Conservation (phyloP, 2,888 invertebrate species). For the Parelbella ahira region DNA sequence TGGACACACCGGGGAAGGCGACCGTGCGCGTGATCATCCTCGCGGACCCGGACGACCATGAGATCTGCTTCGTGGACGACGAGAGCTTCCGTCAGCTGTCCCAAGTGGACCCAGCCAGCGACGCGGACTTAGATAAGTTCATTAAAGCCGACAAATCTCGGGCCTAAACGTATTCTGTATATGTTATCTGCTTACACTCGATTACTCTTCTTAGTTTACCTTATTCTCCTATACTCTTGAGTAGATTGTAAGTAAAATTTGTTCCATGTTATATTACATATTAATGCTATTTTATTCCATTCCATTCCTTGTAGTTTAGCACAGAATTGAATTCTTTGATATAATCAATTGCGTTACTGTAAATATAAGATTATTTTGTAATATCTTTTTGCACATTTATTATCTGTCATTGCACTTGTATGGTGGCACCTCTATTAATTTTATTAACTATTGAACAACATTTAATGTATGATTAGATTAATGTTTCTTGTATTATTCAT, state of each 20-base stretch:
- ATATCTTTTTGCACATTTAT: slow-evolving; percentile 5
- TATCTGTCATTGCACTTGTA: no score
- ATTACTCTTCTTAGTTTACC: slow-evolving; percentile 3
- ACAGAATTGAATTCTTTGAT: no score
- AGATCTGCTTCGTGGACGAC: slow-evolving; percentile 99
- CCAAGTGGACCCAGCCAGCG: slow-evolving; percentile 90
- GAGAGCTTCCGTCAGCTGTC: slow-evolving; percentile 95
- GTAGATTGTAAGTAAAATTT: slow-evolving; percentile 14
- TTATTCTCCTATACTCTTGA: slow-evolving; percentile 1
- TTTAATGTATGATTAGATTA: no score
- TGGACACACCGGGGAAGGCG: slow-evolving; percentile 98
- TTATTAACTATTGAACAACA: no score
- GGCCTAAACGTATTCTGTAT: no score
- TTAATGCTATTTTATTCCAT: slow-evolving; percentile 4
- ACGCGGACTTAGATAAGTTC: slow-evolving; percentile 87
- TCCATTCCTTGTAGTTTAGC: no score
- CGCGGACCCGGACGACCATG: slow-evolving; percentile 98
- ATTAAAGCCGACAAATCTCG: slow-evolving; percentile 85
- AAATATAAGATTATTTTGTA: background rate
- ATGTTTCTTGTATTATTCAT: no score
- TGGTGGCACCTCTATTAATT: no score
- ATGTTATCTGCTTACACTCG: slow-evolving; percentile 6
- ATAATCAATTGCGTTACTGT: background rate
- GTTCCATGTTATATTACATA: slow-evolving; percentile 18
- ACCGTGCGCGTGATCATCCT: slow-evolving; percentile 97